Evolutionary conservation across 2,113 vertebrate genomes (phyloP), one percentile per base, ranked within the genome.

Genomic region (Trematomus loennbergii): DNA sequence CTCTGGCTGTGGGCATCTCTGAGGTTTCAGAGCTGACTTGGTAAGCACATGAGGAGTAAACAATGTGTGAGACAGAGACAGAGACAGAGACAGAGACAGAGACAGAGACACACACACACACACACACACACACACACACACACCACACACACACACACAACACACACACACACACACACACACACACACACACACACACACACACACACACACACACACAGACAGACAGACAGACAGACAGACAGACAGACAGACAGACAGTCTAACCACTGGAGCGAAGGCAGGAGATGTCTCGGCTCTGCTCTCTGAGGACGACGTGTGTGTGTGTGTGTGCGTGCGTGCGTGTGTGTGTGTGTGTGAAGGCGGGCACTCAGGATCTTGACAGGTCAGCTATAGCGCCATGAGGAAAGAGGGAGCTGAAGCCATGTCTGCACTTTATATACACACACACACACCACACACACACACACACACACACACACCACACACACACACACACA

Each of bases 41-140:
- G 75, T 74, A 67, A 84, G 77, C 72, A 88, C 72, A 88, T 79
- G 79, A 82, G 76, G 74, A 87, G 90, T 83, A 88, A 89, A 93
- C 85, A 91, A 82, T 76, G 83, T 75, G 77, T 53, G 73, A 88
- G 88, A 83, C 87, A 79, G 75, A 82, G 80, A 86, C 84, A n/a
- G n/a, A n/a, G n/a, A n/a, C n/a, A n/a, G n/a, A n/a, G n/a, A n/a
- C n/a, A n/a, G n/a, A n/a, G n/a, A n/a, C n/a, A n/a, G n/a, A n/a
- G n/a, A n/a, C n/a, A n/a, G n/a, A n/a, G n/a, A 20, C 78, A 84
- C 82, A 36, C 33, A 36, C 33, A 6, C 33, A 36, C 33, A 4
- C 33, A 36, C 33, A 4, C 33, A 36, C 33, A 5, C 33, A 36
- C 33, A 4, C 33, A 36, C 33, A 77, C 80, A 65, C 76, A 1